Evolutionary conservation across 1,140 invertebrate genomes (phyloP), one percentile per base, ranked within the genome.

Genomic region (Eurosta solidaginis): DNA sequence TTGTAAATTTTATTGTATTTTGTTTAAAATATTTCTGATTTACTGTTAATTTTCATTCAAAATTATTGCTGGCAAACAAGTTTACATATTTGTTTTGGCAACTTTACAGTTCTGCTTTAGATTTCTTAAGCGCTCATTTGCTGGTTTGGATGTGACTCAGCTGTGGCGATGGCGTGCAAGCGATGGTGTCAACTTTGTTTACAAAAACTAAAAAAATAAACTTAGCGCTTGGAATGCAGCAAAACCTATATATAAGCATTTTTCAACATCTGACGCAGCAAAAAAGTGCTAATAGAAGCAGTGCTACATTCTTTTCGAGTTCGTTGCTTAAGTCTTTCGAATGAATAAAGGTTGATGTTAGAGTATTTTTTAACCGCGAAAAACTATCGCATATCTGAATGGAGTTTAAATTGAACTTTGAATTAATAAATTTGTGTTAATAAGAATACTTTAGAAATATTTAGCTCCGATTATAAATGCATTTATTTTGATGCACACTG

Each of bases 291-390:
- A 52, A 17, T 17, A 47, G 45, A 3, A 4, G 45, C 12, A 47
- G 0, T 47, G 45, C 6, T 47, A 17, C 6, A 47, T 20, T 77
- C 27, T n/a, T 1, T 76, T 59, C 0, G 80, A 82, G 83, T 84
- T 84, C 81, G 83, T 84, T 83, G 81, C 83, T 75, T 74, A 84
- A 84, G 83, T 84, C 83, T 82, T 84, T 82, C 78, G 82, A n/a
- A n/a, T n/a, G n/a, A n/a, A n/a, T n/a, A n/a, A n/a, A n/a, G n/a
- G n/a, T n/a, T n/a, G n/a, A n/a, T n/a, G n/a, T n/a, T n/a, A n/a
- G n/a, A n/a, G n/a, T n/a, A n/a, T n/a, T n/a, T n/a, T n/a, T n/a
- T n/a, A n/a, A n/a, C n/a, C n/a, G n/a, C n/a, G n/a, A n/a, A n/a
- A n/a, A n/a, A n/a, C n/a, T n/a, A n/a, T n/a, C n/a, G n/a, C n/a